Evolutionary conservation across 2,888 invertebrate genomes (phyloP).

Genomic region (Fragum whitleyi): DNA sequence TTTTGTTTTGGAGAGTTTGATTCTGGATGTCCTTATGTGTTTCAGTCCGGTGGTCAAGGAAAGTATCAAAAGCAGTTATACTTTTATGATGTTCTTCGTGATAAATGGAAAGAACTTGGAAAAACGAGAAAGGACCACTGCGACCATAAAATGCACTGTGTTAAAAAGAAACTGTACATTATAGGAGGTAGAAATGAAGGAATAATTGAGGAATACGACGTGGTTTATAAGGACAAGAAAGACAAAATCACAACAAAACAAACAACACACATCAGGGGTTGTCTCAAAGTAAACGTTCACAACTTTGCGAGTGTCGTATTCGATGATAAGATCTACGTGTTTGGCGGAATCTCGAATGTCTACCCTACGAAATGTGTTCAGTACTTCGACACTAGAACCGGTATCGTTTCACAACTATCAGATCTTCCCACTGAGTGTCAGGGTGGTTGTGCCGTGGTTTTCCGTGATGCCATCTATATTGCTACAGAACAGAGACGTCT

Average conservation of each 20-base stretch:
- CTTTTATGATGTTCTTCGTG: background rate
- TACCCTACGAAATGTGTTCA: constrained; percentile 14
- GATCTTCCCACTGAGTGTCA: constrained; percentile 3
- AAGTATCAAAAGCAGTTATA: background rate
- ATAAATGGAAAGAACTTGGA: background rate
- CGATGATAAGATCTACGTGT: constrained; percentile 8
- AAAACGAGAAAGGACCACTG: background rate
- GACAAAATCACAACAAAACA: background rate
- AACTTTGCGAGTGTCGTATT: constrained; percentile 6
- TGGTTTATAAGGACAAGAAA: background rate
- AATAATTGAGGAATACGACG: constrained; percentile 6
- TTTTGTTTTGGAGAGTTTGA: constrained; percentile 13
- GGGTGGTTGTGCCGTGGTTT: background rate
- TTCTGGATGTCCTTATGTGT: background rate
- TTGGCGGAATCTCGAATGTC: constrained; percentile 1
- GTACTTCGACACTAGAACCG: constrained; percentile 3
- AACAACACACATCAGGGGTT: background rate
- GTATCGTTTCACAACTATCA: background rate
- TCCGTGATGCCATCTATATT: background rate
- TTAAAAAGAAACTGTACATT: background rate
- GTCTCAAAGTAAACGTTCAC: constrained; percentile 16
- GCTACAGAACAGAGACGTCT: constrained; percentile 3
- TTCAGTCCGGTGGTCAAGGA: background rate
- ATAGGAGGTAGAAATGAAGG: constrained; percentile 3
- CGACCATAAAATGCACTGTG: constrained; percentile 15